Percentiles rank a stretch among this genome's conserved stretches.
Evolutionary conservation across 2,113 vertebrate species (phyloP).

Genomic region (Dicerorhinus sumatrensis): DNA sequence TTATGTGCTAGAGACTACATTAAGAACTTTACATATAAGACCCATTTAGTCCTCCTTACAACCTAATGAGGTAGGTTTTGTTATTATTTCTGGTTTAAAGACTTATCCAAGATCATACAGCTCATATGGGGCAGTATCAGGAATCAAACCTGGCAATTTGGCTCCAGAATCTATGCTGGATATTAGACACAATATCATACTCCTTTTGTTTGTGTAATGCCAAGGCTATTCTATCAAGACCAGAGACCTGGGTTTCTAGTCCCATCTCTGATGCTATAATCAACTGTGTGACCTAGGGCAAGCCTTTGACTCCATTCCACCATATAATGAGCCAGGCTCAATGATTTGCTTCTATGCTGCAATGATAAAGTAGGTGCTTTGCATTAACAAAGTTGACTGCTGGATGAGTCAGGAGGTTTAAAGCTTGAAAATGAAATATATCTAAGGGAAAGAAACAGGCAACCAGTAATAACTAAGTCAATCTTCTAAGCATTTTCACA

Average conservation of each 20-base stretch:
- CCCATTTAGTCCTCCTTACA: not conserved
- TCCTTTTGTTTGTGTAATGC: not conserved
- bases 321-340: not conserved
- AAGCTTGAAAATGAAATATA: slow-evolving; percentile 15
- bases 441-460: not conserved
- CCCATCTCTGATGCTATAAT: not conserved
- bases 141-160: not conserved
- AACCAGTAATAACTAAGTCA: slow-evolving; percentile 1
- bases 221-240: slow-evolving; percentile 9
- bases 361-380: not conserved
- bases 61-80: not conserved
- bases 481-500: not conserved
- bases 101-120: not conserved
- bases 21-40: not conserved
- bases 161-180: not conserved
- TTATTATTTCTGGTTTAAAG: not conserved
- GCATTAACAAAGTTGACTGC: slow-evolving; percentile 3
- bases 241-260: not conserved
- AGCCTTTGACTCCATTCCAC: not conserved
- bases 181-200: not conserved
- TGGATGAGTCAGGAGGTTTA: not conserved
- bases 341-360: not conserved
- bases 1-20: not conserved
- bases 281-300: not conserved
- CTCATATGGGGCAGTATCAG: not conserved